Evolutionary conservation across 1,140 invertebrate genomes (phyloP), one percentile per base, ranked within the genome.

Genomic region (Meloidogyne exigua): DNA sequence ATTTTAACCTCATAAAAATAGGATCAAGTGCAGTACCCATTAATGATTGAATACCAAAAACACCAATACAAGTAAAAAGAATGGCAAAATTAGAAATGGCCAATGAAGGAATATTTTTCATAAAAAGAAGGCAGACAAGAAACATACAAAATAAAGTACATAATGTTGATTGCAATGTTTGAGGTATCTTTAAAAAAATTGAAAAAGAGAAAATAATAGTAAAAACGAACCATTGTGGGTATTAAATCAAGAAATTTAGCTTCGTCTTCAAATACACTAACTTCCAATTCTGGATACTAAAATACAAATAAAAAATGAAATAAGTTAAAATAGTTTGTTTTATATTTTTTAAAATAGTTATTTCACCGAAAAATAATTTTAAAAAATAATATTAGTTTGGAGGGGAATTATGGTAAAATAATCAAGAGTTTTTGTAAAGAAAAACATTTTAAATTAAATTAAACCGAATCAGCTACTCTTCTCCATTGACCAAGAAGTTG

Each of bases 201-300:
- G 5, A 10, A 36, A 21, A 64, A 44, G n/a, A 64, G 64, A 72
- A 32, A 32, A 32, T 32, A 32, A 49, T 3, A 39, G 10, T 9
- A 9, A 57, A 39, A 23, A 21, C 9, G 12, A 25, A 73, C 75
- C 83, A 85, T 83, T 63, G 84, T 85, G 15, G 80, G 80, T 36
- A 86, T 86, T 7, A 86, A 49, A 65, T 86, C 85, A 26, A 86
- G 70, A 85, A 80, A 88, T 73, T 86, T 88, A 2, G 82, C 76
- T 57, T 88, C 84, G 28, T 86, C 83, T 71, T 78, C 71, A 62
- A 64, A 86, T 18, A 86, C 77, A 68, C 76, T 79, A 23, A 87
- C 79, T 25, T 85, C 77, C n/a, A 86, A 68, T 36, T 85, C 80
- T 9, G 86, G 76, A 57, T 87, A 85, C 75, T 83, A 32, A 57